These are phyloP conservation scores for Zaprionus obscuricornis DNA, from an alignment of 2,888 invertebrate genomes.

Conservation along the genomic window DNA sequence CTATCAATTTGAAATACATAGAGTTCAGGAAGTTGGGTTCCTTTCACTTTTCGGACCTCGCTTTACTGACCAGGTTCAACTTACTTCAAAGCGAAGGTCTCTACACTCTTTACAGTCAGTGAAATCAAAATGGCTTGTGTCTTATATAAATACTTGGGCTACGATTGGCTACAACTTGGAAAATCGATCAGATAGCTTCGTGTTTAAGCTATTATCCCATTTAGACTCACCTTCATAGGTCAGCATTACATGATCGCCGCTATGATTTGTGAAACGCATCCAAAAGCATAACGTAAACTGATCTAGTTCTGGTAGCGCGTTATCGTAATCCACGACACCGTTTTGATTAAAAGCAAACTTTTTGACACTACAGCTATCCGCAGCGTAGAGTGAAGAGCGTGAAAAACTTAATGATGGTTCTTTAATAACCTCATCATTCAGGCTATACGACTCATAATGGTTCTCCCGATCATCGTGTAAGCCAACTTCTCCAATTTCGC, in stretches of 20 bases:
- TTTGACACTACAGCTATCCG: conserved; percentile 87
- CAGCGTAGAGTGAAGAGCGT: conserved; percentile 41
- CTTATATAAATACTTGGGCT: conserved; percentile 30
- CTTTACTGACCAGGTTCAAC: conserved; percentile 59
- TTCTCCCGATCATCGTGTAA: conserved; percentile 53
- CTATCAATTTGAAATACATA: no score
- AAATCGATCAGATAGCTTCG: no score
- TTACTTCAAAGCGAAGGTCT: conserved; percentile 34
- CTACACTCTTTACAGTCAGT: conserved; percentile 2
- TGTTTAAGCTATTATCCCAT: no score
- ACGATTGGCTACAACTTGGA: no score
- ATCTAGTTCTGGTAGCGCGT: conserved; percentile 89
- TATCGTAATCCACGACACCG: conserved; percentile 89
- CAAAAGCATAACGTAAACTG: conserved; percentile 93
- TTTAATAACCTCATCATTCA: conserved; percentile 47
- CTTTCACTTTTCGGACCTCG: conserved; percentile 81
- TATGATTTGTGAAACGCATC: conserved; percentile 92
- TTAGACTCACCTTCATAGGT: conserved; percentile 90
- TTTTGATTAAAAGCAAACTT: conserved; percentile 89
- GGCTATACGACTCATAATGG: conserved; percentile 67
- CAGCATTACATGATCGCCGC: conserved; percentile 91
- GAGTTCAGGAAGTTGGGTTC: conserved; percentile 77
- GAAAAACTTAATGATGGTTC: conserved; percentile 43
- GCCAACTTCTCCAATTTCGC: conserved; percentile 15
- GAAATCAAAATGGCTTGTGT: conserved; percentile 27